Evolutionary conservation across 2,113 vertebrate species (phyloP).

Genomic region (Burhinus oedicnemus): DNA sequence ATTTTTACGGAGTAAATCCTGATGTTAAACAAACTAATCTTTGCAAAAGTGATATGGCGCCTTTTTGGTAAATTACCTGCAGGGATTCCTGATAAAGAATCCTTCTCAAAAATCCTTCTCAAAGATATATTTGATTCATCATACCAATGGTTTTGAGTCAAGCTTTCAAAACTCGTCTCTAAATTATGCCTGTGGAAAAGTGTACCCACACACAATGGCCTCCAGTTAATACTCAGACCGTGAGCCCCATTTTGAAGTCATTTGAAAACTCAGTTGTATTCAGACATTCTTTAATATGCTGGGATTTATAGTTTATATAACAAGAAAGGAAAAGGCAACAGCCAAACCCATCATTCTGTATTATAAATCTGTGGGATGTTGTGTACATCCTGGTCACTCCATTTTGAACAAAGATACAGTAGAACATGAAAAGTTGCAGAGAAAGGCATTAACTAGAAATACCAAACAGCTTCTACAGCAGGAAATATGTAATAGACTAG

Average conservation of each 20-base stretch:
- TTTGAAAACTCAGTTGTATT: neutral
- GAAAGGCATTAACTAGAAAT: neutral
- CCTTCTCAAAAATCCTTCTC: neutral
- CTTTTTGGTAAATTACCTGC: neutral
- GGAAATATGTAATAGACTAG: neutral
- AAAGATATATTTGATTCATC: neutral
- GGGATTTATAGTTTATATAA: neutral
- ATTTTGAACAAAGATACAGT: neutral
- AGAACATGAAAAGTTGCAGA: neutral
- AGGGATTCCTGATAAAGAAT: neutral
- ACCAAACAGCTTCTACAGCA: neutral
- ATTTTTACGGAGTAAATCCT: neutral
- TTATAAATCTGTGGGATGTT: neutral
- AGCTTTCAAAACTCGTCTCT: neutral
- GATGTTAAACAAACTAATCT: neutral
- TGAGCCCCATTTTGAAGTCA: neutral
- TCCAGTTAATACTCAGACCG: neutral
- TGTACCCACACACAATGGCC: neutral
- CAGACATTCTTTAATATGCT: neutral
- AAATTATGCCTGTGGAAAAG: neutral
- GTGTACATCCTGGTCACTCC: neutral
- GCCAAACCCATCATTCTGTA: neutral
- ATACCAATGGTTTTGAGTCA: neutral
- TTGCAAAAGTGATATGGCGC: neutral
- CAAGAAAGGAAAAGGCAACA: neutral